Base-by-base conservation (phyloP, 1,140 invertebrate genomes). In the Venturia canescens region DNA sequence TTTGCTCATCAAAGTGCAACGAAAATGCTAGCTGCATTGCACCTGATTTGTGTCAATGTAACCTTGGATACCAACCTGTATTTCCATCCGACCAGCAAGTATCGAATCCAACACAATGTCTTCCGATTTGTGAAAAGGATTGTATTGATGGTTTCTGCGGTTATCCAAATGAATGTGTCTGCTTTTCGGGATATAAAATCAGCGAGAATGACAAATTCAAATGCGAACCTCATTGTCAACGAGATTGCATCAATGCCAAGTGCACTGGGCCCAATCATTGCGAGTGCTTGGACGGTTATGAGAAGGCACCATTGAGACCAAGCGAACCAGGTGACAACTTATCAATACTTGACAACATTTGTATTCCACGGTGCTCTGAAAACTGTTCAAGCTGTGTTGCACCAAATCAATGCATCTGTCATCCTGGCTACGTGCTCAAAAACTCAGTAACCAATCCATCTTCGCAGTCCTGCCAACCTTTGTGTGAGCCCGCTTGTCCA, bases 401-500 rank as follows among this genome's bases (percentile, higher is more conserved):
- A 27, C 71, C 71, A 9, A 44, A 44, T 21, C 38, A 74, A 74
- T 74, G 71, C n/a, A 18, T 5, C 7, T 74, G 71, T 29, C 13
- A 74, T 16, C 23, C 44, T 1, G 71, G 71, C 31, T 74, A 74
- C 71, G 21, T 29, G 27, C 44, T 74, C 13, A 23, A n/a, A 34
- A 21, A 23, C 69, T 31, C 18, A 6, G 18, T 3, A 34, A 34
- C 7, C 31, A 34, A 71, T 44, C 21, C 31, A 15, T 26, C 71
- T 27, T 26, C n/a, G 29, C 11, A 23, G 21, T 50, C 26, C 3
- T 74, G 71, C 21, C 71, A 48, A 53, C 71, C 71, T 2, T 18
- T 18, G 9, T 74, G 71, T 13, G 71, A 74, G 48, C 71, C 71
- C 16, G 26, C 21, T 18, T 74, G 71, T 53, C 71, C 71, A 74